Evolutionary conservation across 2,113 vertebrate genomes (phyloP), one percentile per base, ranked within the genome.

Genomic region (Pollachius pollachius): DNA sequence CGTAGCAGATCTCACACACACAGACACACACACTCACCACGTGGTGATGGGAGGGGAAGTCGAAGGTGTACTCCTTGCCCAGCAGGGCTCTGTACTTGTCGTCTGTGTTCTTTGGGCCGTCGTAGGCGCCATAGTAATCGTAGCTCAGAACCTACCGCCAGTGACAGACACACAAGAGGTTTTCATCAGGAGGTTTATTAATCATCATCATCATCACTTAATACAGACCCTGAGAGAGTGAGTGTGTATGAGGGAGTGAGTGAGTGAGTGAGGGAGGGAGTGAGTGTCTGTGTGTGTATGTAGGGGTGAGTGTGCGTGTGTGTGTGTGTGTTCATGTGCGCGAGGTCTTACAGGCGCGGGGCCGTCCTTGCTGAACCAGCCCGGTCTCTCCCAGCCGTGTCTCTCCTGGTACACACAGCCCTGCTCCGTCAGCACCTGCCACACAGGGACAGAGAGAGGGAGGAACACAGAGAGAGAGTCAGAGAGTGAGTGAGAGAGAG

Each of bases 381-480:
- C 97, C 0, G 97, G 97, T 72, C 97, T 90, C 85, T 99, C 97
- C 97, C 97, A 99, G 67, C 97, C 96, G 0, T 99, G 97, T 2
- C 96, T 87, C 87, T 99, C 96, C 90, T 99, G 97, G 88, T 96
- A 99, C 48, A 99, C 84, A 0, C 97, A 99, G 82, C 97, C 97
- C 83, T 89, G 94, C 0, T 41, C 81, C 1, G 93, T 91, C 60
- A 99, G 92, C 78, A 96, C 95, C 97, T 99, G n/a, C 0, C 4
- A 59, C 37, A 68, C 62, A 34, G 5, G 2, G 7, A 64, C 0
- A 64, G 16, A 18, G 8, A 48, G 64, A 41, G 6, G 25, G 62
- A 64, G 17, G 0, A 18, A 16, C 54, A 0, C 5, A 34, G 30
- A 4, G 30, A 21, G 21, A 34, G 34, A 21, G 58, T 16, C 23